Conservation (phyloP, 2,888 invertebrate genomes). For the Lampropteryx suffumata region DNA sequence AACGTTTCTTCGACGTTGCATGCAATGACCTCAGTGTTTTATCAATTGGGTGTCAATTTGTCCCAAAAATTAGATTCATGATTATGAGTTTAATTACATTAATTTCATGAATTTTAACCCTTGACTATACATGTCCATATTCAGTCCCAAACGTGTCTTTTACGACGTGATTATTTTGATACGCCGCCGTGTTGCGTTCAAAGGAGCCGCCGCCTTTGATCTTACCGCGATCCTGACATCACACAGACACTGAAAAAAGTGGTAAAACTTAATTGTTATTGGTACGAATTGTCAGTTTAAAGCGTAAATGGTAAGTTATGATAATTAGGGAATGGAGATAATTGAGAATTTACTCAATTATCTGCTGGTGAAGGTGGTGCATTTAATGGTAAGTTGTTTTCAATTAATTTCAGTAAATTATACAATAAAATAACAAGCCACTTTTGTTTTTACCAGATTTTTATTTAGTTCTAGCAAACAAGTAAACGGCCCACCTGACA, state of each 20-base stretch:
- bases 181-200: slow-evolving; percentile 54
- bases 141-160: slow-evolving; percentile 55
- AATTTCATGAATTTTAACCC: slow-evolving; percentile 23
- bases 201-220: slow-evolving; percentile 64
- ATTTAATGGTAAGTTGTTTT: too few species aligned
- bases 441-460: too few species aligned
- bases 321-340: slow-evolving; percentile 15
- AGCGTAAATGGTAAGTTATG: slow-evolving; percentile 25
- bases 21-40: too few species aligned
- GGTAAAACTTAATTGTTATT: slow-evolving; percentile 44
- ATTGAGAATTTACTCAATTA: background rate
- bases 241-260: slow-evolving; percentile 46
- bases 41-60: too few species aligned
- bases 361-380: too few species aligned
- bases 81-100: slow-evolving; percentile 8
- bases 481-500: too few species aligned
- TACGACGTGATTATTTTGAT: slow-evolving; percentile 55
- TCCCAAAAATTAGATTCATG: too few species aligned
- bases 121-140: slow-evolving; percentile 32
- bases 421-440: too few species aligned
- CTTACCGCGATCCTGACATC: slow-evolving; percentile 58
- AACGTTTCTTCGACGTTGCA: too few species aligned
- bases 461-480: too few species aligned
- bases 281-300: slow-evolving; percentile 37
- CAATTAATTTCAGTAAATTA: too few species aligned